These are phyloP conservation scores for Urophycis tenuis DNA, from an alignment of 2,797 vertebrate species.

Conservation along the genomic window DNA sequence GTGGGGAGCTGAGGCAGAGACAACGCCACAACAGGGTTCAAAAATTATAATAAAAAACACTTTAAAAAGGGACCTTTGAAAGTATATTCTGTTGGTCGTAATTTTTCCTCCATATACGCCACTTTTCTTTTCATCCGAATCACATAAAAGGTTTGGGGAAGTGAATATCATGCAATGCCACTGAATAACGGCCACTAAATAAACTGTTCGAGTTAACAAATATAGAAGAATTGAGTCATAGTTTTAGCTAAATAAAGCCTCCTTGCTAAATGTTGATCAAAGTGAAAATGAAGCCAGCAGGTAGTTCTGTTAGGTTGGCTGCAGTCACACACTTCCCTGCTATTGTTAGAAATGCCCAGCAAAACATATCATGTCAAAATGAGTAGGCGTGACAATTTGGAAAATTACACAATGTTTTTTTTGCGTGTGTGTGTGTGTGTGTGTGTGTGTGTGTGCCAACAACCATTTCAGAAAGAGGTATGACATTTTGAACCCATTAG, in stretches of 20 bases:
- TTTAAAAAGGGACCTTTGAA: too few relatives aligned
- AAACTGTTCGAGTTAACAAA: not conserved
- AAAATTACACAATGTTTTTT: not conserved
- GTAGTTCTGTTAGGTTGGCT: not conserved
- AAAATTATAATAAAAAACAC: not conserved
- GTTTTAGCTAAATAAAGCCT: not conserved
- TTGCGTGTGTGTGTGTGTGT: too few relatives aligned
- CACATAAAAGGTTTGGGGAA: not conserved
- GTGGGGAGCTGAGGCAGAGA: constrained; percentile 34
- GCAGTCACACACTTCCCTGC: not conserved
- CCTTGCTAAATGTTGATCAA: not conserved
- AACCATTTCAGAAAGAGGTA: not conserved
- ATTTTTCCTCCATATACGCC: not conserved
- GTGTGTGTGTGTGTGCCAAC: not conserved
- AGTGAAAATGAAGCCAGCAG: too few relatives aligned
- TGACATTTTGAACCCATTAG: constrained; percentile 1
- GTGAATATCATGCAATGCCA: not conserved
- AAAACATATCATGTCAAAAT: not conserved
- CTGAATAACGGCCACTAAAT: not conserved
- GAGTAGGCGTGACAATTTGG: not conserved
- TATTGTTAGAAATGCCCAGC: not conserved
- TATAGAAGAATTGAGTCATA: not conserved
- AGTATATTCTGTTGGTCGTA: not conserved
- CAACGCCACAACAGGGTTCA: not conserved
- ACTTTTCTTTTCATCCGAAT: not conserved